Percentiles rank a stretch among this genome's conserved stretches.
Evolutionary conservation across 2,113 vertebrate genomes (phyloP).

Genomic region (Odontophorus gujanensis): DNA sequence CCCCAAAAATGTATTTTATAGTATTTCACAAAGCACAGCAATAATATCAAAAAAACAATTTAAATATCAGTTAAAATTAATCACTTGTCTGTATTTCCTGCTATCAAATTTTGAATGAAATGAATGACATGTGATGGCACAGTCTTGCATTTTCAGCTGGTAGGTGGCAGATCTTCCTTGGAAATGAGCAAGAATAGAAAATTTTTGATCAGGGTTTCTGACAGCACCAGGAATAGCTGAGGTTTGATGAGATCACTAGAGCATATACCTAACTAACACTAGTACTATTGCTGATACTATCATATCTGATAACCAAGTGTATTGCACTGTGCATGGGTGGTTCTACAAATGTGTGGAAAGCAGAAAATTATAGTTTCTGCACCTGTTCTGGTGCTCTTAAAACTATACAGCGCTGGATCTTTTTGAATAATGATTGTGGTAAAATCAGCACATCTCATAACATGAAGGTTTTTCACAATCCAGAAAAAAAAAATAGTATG

Average conservation of each 20-base stretch:
- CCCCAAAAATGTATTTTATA: background rate
- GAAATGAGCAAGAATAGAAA: background rate
- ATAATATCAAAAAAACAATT: background rate
- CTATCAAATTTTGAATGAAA: background rate
- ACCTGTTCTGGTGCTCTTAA: background rate
- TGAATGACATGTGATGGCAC: background rate
- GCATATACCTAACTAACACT: background rate
- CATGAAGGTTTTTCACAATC: background rate
- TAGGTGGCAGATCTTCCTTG: background rate
- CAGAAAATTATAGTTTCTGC: background rate
- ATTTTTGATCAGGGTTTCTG: background rate
- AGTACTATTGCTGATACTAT: background rate
- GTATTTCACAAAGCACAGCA: background rate
- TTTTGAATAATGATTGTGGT: background rate
- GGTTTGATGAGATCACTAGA: background rate
- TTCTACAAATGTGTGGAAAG: background rate
- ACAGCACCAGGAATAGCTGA: background rate
- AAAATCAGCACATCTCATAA: background rate
- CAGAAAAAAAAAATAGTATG: background rate
- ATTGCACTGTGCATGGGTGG: background rate
- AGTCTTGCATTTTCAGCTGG: background rate
- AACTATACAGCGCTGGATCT: accelerated
- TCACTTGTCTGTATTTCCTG: background rate
- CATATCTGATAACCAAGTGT: background rate
- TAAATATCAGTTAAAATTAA: background rate